Conservation (phyloP, 2,888 invertebrate species). For the Andrena bicolor region DNA sequence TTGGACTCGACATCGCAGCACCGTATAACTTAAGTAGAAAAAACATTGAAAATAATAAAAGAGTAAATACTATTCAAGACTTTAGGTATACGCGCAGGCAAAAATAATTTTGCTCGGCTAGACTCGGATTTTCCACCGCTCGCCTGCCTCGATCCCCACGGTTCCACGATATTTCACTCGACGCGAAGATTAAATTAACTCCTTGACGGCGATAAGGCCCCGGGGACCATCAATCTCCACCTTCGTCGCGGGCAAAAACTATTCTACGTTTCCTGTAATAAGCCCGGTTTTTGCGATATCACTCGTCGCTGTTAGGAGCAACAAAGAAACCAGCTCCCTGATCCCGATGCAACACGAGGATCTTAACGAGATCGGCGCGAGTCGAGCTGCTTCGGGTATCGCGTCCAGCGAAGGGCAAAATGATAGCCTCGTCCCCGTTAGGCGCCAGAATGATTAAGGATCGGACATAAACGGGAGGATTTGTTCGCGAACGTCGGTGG, state of each 20-base stretch:
- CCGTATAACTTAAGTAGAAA: no score
- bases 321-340: slow-evolving; percentile 18
- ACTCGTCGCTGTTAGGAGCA: neutral
- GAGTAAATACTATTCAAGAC: no score
- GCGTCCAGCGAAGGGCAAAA: slow-evolving; percentile 20
- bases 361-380: neutral
- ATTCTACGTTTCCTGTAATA: slow-evolving; percentile 31
- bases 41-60: no score
- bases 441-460: slow-evolving; percentile 55
- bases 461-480: slow-evolving; percentile 33
- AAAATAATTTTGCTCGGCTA: no score
- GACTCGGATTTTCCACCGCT: no score
- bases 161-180: slow-evolving; percentile 13
- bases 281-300: slow-evolving; percentile 10
- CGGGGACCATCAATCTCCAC: slow-evolving; percentile 9
- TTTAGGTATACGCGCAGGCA: no score
- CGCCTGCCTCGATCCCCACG: neutral
- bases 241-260: slow-evolving; percentile 8
- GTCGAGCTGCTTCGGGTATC: neutral
- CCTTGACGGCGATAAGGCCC: slow-evolving; percentile 9
- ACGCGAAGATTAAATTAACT: slow-evolving; percentile 23
- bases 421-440: slow-evolving; percentile 49
- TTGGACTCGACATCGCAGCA: no score
- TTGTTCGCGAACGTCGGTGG: slow-evolving; percentile 30
- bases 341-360: neutral